Base-by-base conservation (phyloP, 2,888 invertebrate species). In the Ecdyonurus torrentis region DNA sequence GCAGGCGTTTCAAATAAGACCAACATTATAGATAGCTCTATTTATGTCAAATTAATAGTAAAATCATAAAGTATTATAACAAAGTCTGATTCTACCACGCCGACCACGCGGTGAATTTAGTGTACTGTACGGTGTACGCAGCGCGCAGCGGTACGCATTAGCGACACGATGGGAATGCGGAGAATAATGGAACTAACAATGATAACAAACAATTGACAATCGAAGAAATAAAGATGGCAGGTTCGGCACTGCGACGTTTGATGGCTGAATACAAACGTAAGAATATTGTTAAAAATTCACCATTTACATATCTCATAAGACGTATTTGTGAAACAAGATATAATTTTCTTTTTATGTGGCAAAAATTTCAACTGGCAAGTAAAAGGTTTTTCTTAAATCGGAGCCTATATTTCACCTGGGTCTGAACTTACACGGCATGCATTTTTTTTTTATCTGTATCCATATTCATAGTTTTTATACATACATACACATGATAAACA, bases 1-100 rank as follows among this genome's bases (percentile, higher is more conserved):
- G 92, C 90, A 69, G 96, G 84, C 65, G 95, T 92, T 79, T 96
- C 93, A 73, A 96, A 94, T 67, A 97, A 76, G 69, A 96, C 87
- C 81, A 96, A 83, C 91, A 91, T 91, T 72, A 79, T 79, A 19
- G 50, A 20, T 25, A 23, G 22, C 25, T 22, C 23, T 25, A 63
- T 23, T 55, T 59, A 59, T 20, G 15, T 10, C 15, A n/a, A 10
- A 37, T 10, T 37, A 10, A 10, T 5, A 10, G 15, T 10, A 37
- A 10, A 37, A 10, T 37, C 15, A 10, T 10, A 10, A 10, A 37
- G 5, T 37, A 15, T 37, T 10, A 37, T 15, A 5, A 37, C 37
- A 15, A 37, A 15, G 37, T 37, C 37, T 5, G 15, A 5, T 10
- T 37, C 15, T 37, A 15, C 37, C 5, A 10, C 37, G 37, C 37